Percentiles rank a stretch among this genome's conserved stretches.
Conservation (phyloP, 2,113 vertebrate genomes). For the Aegotheles bennettii region DNA sequence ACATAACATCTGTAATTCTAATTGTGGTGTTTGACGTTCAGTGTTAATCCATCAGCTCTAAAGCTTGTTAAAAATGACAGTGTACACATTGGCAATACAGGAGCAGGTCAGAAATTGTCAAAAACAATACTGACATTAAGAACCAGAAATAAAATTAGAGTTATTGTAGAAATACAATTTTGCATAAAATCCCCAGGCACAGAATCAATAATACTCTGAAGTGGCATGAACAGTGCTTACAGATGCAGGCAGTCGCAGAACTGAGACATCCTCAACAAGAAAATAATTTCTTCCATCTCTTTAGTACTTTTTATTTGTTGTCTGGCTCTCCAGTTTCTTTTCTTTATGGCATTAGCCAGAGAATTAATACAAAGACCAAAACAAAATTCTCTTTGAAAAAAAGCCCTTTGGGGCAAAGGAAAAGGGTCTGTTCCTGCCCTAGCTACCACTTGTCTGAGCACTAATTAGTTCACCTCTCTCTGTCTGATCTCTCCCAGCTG, state of each 20-base stretch:
- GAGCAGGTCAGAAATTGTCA: slow-evolving; percentile 14
- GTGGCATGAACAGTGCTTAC: not conserved
- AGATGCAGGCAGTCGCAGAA: slow-evolving; percentile 6
- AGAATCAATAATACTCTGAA: slow-evolving; percentile 20
- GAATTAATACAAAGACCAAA: slow-evolving; percentile 51
- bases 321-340: slow-evolving; percentile 9
- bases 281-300: not conserved
- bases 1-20: slow-evolving; percentile 59
- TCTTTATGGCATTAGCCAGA: not conserved
- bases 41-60: slow-evolving; percentile 57
- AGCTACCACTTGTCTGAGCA: not conserved
- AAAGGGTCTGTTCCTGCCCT: not conserved
- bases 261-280: not conserved
- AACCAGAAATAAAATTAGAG: slow-evolving; percentile 32
- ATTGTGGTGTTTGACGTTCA: slow-evolving; percentile 62
- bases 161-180: slow-evolving; percentile 37
- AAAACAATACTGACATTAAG: slow-evolving; percentile 31
- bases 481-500: not conserved
- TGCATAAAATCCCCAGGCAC: slow-evolving; percentile 6
- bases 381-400: not conserved
- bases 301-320: slow-evolving; percentile 47
- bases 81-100: not conserved
- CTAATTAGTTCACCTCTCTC: not conserved
- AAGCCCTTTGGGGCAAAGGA: not conserved
- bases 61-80: slow-evolving; percentile 67